Base-by-base conservation (phyloP, 2,797 vertebrate genomes). In the Cyclopterus lumpus region DNA sequence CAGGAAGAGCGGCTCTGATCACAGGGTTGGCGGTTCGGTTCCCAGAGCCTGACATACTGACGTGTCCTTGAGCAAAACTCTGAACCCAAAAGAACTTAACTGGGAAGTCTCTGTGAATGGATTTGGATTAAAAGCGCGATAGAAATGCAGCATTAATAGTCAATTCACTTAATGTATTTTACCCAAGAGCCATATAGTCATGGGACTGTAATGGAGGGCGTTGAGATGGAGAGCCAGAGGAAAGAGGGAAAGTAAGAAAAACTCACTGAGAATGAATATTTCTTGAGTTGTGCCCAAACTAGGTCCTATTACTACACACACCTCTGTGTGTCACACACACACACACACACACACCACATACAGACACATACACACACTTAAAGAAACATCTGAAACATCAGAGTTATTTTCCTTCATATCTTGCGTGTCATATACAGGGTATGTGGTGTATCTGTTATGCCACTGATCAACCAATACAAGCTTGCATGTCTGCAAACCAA, bases 401-500 rank as follows among this genome's bases (percentile, higher is more conserved):
- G n/a, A 34, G 40, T 60, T 78, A 59, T 73, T 77, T 79, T 75
- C 62, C 26, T 67, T 67, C 22, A 75, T 42, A 66, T 79, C 65
- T 69, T 5, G 36, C 20, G 1, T 74, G 54, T 58, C 61, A 55
- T 49, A 38, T 54, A 67, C 9, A 42, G 15, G 10, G 57, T 79
- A 54, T 38, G 32, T n/a, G 48, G 28, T 66, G 54, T 20, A 62
- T 61, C 77, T 57, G 54, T 71, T 78, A 57, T 28, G 8, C 58
- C 28, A 40, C 48, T 76, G 64, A 79, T 68, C 60, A 63, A 67
- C 57, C 9, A 32, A n/a, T 36, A 42, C 51, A 67, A 67, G 60
- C 63, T 28, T 60, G 34, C 16, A 20, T 51, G 63, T 60, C 58
- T 82, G 48, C 18, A 79, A 70, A 49, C 61, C 51, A 22, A 44